phyloP scores from a whole-genome alignment of 2,888 invertebrate genomes.

The Gymnocheta viridis region DNA sequence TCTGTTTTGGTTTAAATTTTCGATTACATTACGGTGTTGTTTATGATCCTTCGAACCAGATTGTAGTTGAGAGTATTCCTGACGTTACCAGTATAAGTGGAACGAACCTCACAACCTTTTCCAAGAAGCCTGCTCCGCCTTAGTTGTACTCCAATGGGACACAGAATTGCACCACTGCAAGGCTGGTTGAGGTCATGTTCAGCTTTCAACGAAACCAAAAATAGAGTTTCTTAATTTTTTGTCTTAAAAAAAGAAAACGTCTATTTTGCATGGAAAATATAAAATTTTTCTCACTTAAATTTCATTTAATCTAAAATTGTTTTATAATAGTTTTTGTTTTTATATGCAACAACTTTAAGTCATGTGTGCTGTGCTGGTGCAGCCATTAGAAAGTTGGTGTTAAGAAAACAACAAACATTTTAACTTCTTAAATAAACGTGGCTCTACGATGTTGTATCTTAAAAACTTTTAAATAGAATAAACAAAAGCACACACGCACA shows the following conservation, averaged over 20 bases:
- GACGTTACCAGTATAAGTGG: too few relatives aligned
- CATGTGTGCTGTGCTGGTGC: neutral
- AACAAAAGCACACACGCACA: neutral
- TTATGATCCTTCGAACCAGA: too few relatives aligned
- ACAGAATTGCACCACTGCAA: too few relatives aligned
- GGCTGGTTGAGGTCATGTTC: too few relatives aligned
- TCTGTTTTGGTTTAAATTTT: too few relatives aligned
- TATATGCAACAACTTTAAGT: constrained; percentile 19
- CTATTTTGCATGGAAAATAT: neutral
- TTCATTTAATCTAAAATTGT: constrained; percentile 29
- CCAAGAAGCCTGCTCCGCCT: too few relatives aligned
- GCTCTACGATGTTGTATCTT: neutral
- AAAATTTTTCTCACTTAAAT: neutral
- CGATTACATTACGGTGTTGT: too few relatives aligned
- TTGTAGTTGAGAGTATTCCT: too few relatives aligned
- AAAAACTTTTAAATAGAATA: constrained; percentile 48
- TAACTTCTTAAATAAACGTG: constrained; percentile 48
- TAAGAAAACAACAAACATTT: constrained; percentile 42
- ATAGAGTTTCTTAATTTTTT: neutral
- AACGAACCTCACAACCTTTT: too few relatives aligned
- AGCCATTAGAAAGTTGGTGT: constrained; percentile 14
- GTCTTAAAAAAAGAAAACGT: neutral
- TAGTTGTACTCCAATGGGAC: too few relatives aligned
- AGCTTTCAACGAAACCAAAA: neutral
- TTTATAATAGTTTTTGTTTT: constrained; percentile 1